phyloP scores from a whole-genome alignment of 2,797 vertebrate genomes.

The Coccyzus lansbergi region DNA sequence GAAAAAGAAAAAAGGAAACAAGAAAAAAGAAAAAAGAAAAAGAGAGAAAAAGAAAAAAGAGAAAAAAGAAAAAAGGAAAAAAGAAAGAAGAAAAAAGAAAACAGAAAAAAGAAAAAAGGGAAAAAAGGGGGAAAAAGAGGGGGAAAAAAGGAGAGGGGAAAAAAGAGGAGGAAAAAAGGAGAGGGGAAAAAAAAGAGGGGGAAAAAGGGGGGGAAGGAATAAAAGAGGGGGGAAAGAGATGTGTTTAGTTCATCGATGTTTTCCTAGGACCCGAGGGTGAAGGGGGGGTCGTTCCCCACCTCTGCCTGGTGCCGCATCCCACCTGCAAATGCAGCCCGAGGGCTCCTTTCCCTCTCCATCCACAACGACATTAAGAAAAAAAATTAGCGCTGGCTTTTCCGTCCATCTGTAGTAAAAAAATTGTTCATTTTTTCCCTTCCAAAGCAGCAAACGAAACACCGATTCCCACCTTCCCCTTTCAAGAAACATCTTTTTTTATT shows the following conservation, averaged over 20 bases:
- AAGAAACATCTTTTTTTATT: neutral
- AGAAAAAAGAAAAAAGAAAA: too few species aligned
- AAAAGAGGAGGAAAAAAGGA: too few species aligned
- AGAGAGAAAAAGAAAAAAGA: too few species aligned
- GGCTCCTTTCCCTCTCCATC: neutral
- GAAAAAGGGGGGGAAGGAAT: too few species aligned
- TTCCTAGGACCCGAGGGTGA: neutral
- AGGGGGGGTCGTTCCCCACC: neutral
- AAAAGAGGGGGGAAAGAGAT: too few species aligned
- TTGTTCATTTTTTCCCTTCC: neutral
- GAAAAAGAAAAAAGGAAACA: too few species aligned
- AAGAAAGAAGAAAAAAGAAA: too few species aligned
- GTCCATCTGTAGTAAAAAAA: neutral
- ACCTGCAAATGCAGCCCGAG: neutral
- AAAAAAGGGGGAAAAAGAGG: too few species aligned
- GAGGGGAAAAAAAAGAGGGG: too few species aligned
- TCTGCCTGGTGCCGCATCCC: neutral
- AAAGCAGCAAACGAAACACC: neutral
- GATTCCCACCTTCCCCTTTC: rapidly evolving
- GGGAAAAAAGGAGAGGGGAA: too few species aligned
- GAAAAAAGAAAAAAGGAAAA: too few species aligned
- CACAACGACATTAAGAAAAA: neutral
- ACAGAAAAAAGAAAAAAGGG: too few species aligned
- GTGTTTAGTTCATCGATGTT: neutral
- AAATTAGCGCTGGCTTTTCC: neutral